Evolutionary conservation across 64 coral and sea anemone genomes (phyloP).

Genomic region (Trachythela sp.): DNA sequence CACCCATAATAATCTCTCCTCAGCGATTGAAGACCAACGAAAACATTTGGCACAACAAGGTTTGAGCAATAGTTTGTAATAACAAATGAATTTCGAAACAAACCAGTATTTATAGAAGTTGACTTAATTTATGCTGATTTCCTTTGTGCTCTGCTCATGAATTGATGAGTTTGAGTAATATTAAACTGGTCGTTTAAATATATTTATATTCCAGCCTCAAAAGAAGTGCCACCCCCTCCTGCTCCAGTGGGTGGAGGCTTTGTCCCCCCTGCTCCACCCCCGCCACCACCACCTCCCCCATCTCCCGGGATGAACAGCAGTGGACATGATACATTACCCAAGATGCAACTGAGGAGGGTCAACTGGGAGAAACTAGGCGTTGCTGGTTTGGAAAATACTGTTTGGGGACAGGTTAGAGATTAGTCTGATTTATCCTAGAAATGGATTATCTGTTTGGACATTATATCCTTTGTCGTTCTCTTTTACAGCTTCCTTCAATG

Average conservation of each 20-base stretch:
- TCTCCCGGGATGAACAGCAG: conserved; percentile 36
- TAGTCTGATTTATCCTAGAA: no score
- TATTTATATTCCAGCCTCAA: neutral
- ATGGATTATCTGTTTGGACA: no score
- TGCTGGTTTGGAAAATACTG: conserved; percentile 86
- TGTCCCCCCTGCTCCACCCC: conserved; percentile 32
- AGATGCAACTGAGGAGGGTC: conserved; percentile 85
- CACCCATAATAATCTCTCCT: neutral
- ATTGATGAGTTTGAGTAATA: no score
- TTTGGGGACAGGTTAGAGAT: conserved; percentile 74
- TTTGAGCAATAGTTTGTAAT: neutral
- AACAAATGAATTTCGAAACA: neutral
- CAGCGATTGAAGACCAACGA: neutral
- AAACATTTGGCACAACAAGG: neutral
- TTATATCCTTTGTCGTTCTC: neutral
- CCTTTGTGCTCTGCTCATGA: no score
- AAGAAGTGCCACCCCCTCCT: conserved; percentile 44
- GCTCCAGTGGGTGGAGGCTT: conserved; percentile 13
- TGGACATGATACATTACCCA: conserved; percentile 27
- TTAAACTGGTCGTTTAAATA: no score
- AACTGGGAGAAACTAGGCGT: conserved; percentile 98
- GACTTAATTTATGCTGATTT: no score
- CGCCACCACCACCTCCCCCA: conserved; percentile 42
- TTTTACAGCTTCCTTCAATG: neutral
- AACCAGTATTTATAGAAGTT: neutral